Evolutionary conservation across 2,113 vertebrate genomes (phyloP).

Genomic region (Erinaceus europaeus): DNA sequence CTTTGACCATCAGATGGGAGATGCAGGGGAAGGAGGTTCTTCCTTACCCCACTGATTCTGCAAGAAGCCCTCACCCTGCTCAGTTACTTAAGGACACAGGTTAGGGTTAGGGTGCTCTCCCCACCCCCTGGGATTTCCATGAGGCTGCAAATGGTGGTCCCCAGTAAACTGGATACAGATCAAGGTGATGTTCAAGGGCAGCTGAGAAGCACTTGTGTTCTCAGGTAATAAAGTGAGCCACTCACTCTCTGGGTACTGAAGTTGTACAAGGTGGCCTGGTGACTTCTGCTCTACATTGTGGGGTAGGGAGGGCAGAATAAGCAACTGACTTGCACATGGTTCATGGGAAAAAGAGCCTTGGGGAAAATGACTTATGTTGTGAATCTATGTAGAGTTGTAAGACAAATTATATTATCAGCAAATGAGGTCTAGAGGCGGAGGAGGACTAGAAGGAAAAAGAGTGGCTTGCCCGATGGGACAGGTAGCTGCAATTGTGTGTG

Average conservation of each 20-base stretch:
- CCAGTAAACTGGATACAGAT: not conserved
- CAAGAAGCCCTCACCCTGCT: not conserved
- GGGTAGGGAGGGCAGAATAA: slow-evolving; percentile 77
- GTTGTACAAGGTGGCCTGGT: slow-evolving; percentile 68
- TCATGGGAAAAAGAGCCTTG: slow-evolving; percentile 81
- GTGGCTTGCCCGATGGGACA: slow-evolving; percentile 61
- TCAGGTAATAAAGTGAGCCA: slow-evolving; percentile 28
- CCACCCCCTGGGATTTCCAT: too few relatives aligned
- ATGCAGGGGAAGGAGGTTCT: not conserved
- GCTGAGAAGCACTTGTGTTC: slow-evolving; percentile 31
- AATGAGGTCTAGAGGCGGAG: slow-evolving; percentile 81
- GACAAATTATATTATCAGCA: slow-evolving; percentile 84
- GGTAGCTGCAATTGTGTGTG: slow-evolving; percentile 64
- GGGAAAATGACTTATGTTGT: slow-evolving; percentile 82
- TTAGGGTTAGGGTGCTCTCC: too few relatives aligned
- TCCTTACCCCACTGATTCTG: not conserved
- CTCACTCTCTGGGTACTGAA: slow-evolving; percentile 68
- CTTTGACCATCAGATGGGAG: not conserved
- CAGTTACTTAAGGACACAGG: not conserved
- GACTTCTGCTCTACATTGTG: slow-evolving; percentile 62
- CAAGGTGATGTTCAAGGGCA: slow-evolving; percentile 70
- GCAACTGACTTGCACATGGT: slow-evolving; percentile 79
- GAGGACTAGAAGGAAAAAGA: slow-evolving; percentile 69
- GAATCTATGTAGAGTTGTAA: slow-evolving; percentile 82
- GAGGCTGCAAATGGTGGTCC: not conserved